A percentile compares a stretch with the other conserved stretches of the same genome.
Evolutionary conservation across 2,113 vertebrate species (phyloP).

Genomic region (Myocastor coypus): DNA sequence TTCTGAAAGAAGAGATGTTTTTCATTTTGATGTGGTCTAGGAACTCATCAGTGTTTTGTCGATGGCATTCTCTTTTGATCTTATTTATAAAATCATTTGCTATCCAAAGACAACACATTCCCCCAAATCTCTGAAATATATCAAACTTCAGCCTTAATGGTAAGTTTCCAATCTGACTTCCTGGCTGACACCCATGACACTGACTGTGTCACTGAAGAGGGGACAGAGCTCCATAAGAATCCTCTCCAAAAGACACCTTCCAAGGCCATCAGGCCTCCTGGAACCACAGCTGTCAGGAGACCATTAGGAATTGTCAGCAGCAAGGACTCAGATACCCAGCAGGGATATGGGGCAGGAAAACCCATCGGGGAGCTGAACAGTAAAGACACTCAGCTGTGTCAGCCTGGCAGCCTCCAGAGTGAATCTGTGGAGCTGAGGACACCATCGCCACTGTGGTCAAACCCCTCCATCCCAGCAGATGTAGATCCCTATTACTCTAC

Average conservation of each 20-base stretch:
- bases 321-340: background rate
- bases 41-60: background rate
- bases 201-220: background rate
- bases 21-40: background rate
- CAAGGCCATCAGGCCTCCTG: background rate
- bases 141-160: background rate
- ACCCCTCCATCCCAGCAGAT: background rate
- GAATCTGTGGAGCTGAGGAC: background rate
- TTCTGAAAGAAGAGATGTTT: constrained; percentile 12
- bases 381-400: too few relatives aligned
- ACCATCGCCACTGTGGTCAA: rapidly evolving
- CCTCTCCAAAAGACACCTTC: background rate
- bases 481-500: background rate
- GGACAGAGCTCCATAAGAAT: background rate
- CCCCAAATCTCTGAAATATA: background rate
- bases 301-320: background rate
- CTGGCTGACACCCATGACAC: background rate
- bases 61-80: background rate
- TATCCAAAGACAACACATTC: background rate
- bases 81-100: constrained; percentile 1
- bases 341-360: background rate
- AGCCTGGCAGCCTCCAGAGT: background rate
- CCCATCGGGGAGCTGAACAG: background rate
- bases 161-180: background rate
- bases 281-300: background rate